These are phyloP conservation scores for Stegana nigrithorax DNA, from an alignment of 2,888 invertebrate species.

Conservation along the genomic window DNA sequence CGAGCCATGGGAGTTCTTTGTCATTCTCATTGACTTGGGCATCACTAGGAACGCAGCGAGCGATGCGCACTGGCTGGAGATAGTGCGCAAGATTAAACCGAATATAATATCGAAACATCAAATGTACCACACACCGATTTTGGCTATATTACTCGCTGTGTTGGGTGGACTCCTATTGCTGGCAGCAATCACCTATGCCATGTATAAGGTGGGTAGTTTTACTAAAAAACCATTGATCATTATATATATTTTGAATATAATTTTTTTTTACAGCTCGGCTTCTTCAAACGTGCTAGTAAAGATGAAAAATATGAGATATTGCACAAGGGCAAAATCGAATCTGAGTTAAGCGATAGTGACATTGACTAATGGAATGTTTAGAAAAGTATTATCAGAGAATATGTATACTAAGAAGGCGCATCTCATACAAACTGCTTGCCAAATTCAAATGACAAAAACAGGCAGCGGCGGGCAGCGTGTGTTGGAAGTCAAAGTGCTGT, in stretches of 20 bases:
- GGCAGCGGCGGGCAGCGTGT: too few relatives aligned
- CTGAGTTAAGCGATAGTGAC: too few relatives aligned
- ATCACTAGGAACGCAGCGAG: constrained; percentile 57
- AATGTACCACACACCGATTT: constrained; percentile 61
- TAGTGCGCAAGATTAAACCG: constrained; percentile 62
- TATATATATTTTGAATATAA: too few relatives aligned
- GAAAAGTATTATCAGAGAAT: too few relatives aligned
- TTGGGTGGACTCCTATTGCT: constrained; percentile 68
- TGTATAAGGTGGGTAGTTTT: constrained; percentile 66
- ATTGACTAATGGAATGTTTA: too few relatives aligned
- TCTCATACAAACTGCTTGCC: too few relatives aligned
- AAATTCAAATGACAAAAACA: too few relatives aligned
- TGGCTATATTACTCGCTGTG: constrained; percentile 69
- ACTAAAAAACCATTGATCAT: too few relatives aligned
- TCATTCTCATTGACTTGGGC: constrained; percentile 57
- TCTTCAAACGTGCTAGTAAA: constrained; percentile 70
- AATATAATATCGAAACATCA: constrained; percentile 68
- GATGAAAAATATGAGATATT: constrained; percentile 69
- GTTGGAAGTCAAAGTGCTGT: too few relatives aligned
- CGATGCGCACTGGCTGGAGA: constrained; percentile 38
- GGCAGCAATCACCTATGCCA: constrained; percentile 63
- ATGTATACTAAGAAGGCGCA: too few relatives aligned
- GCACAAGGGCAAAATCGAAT: constrained; percentile 53
- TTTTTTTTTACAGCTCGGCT: too few relatives aligned
- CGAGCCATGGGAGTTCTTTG: constrained; percentile 68